Evolutionary conservation across 2,797 vertebrate species (phyloP), one percentile per base, ranked within the genome.

Genomic region (Champsocephalus gunnari): DNA sequence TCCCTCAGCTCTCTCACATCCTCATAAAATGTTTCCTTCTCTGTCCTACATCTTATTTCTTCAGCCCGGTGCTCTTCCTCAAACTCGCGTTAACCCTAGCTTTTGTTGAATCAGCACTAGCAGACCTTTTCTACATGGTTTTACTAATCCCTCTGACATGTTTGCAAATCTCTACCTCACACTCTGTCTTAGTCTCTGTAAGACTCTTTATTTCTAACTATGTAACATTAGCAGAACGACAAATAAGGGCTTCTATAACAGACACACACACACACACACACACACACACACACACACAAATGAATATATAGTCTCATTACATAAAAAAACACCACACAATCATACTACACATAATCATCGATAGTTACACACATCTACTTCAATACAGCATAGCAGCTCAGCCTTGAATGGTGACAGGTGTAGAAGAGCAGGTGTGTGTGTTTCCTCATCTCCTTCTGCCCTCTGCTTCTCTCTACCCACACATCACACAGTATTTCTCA

Each of bases 21-120:
- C 28, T 69, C 48, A 65, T 57, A 51, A 2, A 21, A 45, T 49
- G 2, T 21, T 24, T 45, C 12, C 14, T 62, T 66, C 60, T 51
- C 54, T 60, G 19, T 49, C 66, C 21, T 32, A 12, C 47, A 57
- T 41, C 34, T 32, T 50, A 66, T 3, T 19, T 28, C 75, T 62
- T 64, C 73, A 65, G 67, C 44, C 44, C 56, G 4, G 62, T 34
- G 32, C 66, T 9, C 19, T 47, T 0, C 32, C 0, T 56, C 17
- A 86, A 66, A 62, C 66, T 53, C 47, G 14, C 48, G 21, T 10
- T 43, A 79, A 21, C 21, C 21, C 76, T 28, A 28, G 28, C 4
- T 28, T 79, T 54, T 71, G 87, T 77, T 71, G 87, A 77, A 56
- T 88, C 72, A 85, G 84, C 83, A 80, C 68, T 45, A 53, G 9